A percentile compares a stretch with the other conserved stretches of the same genome.
These are phyloP conservation scores for human DNA, from an alignment of 2,113 vertebrate species.

Conservation along the genomic window GRCh38 chr1:154951001-154951500, in stretches of 20 bases:
- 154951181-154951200: neutral
- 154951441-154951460: rapidly evolving
- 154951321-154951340: constrained; percentile 60
- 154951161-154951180: neutral
- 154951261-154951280: neutral
- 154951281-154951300: constrained; percentile 15
- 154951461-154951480: constrained; percentile 48
- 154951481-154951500: neutral
- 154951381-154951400: neutral
- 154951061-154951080: neutral
- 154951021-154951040: neutral
- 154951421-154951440: rapidly evolving
- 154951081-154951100: neutral
- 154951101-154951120: neutral
- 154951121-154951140: neutral
- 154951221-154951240: constrained; percentile 43
- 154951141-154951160: neutral
- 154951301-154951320: neutral
- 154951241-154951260: neutral
- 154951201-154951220: neutral
- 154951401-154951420: neutral
- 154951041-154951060: neutral
- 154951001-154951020: neutral
- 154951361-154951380: neutral
- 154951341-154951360: constrained; percentile 41